phyloP scores from a whole-genome alignment of 2,888 invertebrate species.

The Epinotia bilunana region DNA sequence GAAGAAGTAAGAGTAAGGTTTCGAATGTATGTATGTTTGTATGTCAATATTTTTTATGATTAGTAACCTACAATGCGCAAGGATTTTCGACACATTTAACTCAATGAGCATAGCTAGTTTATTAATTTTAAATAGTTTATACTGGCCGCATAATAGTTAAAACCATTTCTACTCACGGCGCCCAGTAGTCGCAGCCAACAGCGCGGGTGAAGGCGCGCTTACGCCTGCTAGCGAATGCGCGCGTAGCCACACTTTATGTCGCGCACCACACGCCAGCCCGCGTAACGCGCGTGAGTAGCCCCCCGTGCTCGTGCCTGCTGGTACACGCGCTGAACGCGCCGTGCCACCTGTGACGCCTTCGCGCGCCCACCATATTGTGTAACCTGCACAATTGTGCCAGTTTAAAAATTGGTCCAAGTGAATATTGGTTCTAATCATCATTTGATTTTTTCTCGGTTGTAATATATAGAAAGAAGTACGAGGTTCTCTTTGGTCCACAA shows the following conservation, averaged over 20 bases:
- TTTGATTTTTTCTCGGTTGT: too few relatives aligned
- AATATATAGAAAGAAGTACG: too few relatives aligned
- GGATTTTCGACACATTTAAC: too few relatives aligned
- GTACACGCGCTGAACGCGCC: conserved; percentile 52
- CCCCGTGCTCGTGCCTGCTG: conserved; percentile 66
- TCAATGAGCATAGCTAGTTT: too few relatives aligned
- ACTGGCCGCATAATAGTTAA: conserved; percentile 40
- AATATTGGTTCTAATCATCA: neutral
- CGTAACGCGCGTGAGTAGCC: conserved; percentile 80
- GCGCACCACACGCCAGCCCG: conserved; percentile 88
- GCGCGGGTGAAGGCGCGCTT: conserved; percentile 85
- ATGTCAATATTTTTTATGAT: too few relatives aligned
- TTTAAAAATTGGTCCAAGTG: neutral
- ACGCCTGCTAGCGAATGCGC: conserved; percentile 88
- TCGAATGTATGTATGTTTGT: too few relatives aligned
- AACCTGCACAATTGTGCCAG: conserved; percentile 54
- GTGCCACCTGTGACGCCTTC: conserved; percentile 54
- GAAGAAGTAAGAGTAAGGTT: too few relatives aligned
- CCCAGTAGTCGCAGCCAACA: conserved; percentile 86
- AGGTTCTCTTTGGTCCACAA: too few relatives aligned
- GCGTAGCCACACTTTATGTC: conserved; percentile 86
- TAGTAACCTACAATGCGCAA: too few relatives aligned
- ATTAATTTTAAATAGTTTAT: too few relatives aligned
- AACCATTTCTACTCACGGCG: conserved; percentile 70
- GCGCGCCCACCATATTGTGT: conserved; percentile 64